A percentile compares a stretch with the other conserved stretches of the same genome.
Evolutionary conservation across 1,140 invertebrate genomes (phyloP).

Genomic region (Elysia chlorotica): DNA sequence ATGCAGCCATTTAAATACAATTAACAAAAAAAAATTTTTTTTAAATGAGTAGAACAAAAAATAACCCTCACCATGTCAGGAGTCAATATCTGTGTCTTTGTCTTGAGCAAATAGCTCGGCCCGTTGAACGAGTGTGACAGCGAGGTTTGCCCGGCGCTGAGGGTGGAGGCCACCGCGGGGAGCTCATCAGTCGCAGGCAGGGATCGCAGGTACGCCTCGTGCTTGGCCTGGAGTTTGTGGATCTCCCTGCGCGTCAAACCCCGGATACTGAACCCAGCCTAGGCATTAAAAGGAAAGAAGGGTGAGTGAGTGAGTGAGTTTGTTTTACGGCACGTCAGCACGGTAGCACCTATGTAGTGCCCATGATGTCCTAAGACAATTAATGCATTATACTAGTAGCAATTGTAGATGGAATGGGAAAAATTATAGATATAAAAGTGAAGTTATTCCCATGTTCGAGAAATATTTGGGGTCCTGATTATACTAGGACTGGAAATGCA

Average conservation of each 20-base stretch:
- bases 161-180: not conserved
- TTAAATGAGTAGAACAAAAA: not conserved
- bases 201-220: constrained; percentile 67
- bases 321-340: not conserved
- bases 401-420: not conserved
- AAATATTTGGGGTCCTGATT: not conserved
- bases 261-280: constrained; percentile 87
- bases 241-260: constrained; percentile 89
- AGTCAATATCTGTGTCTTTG: not conserved
- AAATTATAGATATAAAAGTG: not conserved
- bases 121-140: constrained; percentile 2
- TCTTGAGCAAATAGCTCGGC: not conserved
- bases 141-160: not conserved
- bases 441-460: not conserved
- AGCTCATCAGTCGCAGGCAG: not conserved
- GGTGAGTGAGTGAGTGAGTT: not conserved
- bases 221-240: constrained; percentile 86
- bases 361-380: not conserved
- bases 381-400: not conserved
- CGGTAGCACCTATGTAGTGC: not conserved
- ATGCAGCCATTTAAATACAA: not conserved
- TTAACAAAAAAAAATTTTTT: not conserved
- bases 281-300: not conserved
- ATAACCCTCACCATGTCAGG: constrained; percentile 14
- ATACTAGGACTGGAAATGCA: not conserved